Conservation (phyloP, 2,797 vertebrate species). For the Oryzias dopingdopingensis region DNA sequence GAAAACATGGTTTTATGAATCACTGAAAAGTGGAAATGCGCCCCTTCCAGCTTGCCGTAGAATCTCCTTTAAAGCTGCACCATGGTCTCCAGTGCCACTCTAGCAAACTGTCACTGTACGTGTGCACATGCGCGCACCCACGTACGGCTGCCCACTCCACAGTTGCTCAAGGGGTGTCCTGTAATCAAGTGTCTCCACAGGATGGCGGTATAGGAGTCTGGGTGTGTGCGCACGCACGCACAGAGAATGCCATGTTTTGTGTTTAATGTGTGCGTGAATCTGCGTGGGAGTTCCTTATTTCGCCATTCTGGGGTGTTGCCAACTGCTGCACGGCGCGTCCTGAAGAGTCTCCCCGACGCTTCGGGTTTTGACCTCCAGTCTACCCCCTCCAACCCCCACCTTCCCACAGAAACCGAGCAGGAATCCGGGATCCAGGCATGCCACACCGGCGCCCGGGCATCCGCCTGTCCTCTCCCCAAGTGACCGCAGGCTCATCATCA, state of each 20-base stretch:
- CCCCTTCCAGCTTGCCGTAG: no score
- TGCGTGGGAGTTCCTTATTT: constrained; percentile 82
- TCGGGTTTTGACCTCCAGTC: constrained; percentile 41
- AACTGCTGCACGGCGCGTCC: constrained; percentile 58
- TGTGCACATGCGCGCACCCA: constrained; percentile 18
- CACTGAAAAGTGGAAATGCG: no score
- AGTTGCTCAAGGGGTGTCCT: constrained; percentile 39
- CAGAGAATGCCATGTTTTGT: background rate
- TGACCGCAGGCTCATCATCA: constrained; percentile 47
- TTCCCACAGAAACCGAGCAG: constrained; percentile 5
- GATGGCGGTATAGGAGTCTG: constrained; percentile 78
- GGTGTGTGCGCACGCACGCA: constrained; percentile 13
- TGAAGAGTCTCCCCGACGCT: constrained; percentile 56
- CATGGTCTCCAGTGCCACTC: constrained; percentile 22
- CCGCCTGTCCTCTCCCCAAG: constrained; percentile 49
- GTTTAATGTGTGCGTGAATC: constrained; percentile 38
- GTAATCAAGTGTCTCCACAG: constrained; percentile 70
- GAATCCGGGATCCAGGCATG: constrained; percentile 57
- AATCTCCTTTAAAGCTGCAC: background rate
- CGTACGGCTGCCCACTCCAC: constrained; percentile 23
- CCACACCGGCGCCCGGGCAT: constrained; percentile 41
- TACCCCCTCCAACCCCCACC: background rate
- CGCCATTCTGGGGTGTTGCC: constrained; percentile 81
- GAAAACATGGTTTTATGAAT: no score
- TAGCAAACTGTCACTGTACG: constrained; percentile 26